A percentile compares a stretch with the other conserved stretches of the same genome.
Evolutionary conservation across 2,113 vertebrate species (phyloP).

Genomic region (Myrmecobius fasciatus): DNA sequence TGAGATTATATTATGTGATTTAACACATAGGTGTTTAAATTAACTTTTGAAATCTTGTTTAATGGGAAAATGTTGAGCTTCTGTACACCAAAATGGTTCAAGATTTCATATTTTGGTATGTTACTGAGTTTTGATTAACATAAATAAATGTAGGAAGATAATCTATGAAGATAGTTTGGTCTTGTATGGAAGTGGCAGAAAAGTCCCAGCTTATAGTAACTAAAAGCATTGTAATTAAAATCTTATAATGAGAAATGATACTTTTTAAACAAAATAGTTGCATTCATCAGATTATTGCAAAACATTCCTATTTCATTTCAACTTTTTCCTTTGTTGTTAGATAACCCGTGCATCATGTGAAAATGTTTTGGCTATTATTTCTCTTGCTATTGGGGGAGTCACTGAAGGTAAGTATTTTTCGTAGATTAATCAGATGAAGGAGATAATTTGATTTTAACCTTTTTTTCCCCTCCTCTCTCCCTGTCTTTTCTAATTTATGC

Average conservation of each 20-base stretch:
- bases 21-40: background rate
- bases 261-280: background rate
- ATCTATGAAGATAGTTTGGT: background rate
- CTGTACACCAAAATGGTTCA: background rate
- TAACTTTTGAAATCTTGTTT: background rate
- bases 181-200: background rate
- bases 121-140: background rate
- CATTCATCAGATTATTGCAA: slow-evolving; percentile 50
- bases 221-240: background rate
- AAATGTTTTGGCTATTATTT: slow-evolving; percentile 95
- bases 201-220: background rate
- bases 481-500: slow-evolving; percentile 28
- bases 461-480: background rate
- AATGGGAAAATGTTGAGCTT: background rate
- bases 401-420: slow-evolving; percentile 90
- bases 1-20: background rate
- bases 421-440: slow-evolving; percentile 4
- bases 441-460: slow-evolving; percentile 49
- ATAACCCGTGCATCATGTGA: slow-evolving; percentile 92
- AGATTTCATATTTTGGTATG: background rate
- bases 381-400: slow-evolving; percentile 94
- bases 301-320: slow-evolving; percentile 35
- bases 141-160: background rate
- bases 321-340: slow-evolving; percentile 81
- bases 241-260: background rate